Evolutionary conservation across 2,797 vertebrate species (phyloP).

Genomic region (Enteromius radiatus): DNA sequence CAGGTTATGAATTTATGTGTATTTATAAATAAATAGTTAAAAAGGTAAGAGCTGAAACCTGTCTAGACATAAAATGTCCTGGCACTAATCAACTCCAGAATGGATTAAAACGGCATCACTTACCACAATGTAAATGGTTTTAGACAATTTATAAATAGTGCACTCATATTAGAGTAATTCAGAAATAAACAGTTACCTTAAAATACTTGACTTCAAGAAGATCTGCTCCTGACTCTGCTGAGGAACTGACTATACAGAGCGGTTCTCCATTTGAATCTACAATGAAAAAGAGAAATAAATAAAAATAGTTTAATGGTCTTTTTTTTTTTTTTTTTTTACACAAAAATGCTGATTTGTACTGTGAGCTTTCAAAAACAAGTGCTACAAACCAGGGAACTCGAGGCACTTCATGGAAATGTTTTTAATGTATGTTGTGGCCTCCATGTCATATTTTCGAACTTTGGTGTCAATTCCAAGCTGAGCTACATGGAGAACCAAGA

Average conservation of each 20-base stretch:
- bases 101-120: background rate
- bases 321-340: background rate
- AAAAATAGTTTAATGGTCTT: background rate
- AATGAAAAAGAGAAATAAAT: background rate
- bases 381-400: conserved; percentile 86
- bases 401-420: conserved; percentile 84
- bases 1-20: background rate
- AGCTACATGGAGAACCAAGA: conserved; percentile 82
- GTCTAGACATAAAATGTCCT: background rate
- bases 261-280: conserved; percentile 82
- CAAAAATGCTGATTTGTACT: background rate
- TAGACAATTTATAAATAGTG: background rate
- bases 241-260: conserved; percentile 87
- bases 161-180: background rate
- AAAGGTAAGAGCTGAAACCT: background rate
- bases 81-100: background rate
- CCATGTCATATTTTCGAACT: conserved; percentile 82
- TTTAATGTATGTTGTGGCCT: conserved; percentile 85
- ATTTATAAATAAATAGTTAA: background rate
- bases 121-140: too few relatives aligned
- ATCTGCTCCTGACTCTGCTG: conserved; percentile 80
- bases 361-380: background rate
- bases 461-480: conserved; percentile 87
- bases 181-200: conserved; percentile 77
- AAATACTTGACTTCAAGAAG: conserved; percentile 91